Base-by-base conservation (phyloP, 2,888 invertebrate species). In the Tortricodes alternella region DNA sequence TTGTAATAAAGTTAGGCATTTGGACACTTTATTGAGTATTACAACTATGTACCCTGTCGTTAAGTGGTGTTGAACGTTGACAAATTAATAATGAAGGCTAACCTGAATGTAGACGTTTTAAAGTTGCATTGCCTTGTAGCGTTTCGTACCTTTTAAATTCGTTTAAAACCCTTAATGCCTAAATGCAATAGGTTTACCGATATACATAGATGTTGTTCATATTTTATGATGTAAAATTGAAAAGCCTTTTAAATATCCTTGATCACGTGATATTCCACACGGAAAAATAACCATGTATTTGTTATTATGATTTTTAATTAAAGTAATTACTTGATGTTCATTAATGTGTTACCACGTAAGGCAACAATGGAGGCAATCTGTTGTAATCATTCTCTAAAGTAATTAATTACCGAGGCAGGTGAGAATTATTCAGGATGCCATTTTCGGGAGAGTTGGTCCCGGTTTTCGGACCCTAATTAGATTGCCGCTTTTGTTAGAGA, bases 361-460 rank as follows among this genome's bases (percentile, higher is more conserved):
- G 21, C 43, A 56, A 37, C 43, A 56, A 32, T 29, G 49, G 49
- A 24, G 44, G 50, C 56, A 56, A 56, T 56, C 43, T 56, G 49
- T 56, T 56, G 56, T 56, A 50, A 56, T 56, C 56, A 56, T 56
- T 56, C 50, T 50, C 37, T 50, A 56, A 56, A 16, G 44, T 56
- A 50, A 56, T 58, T 58, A 49, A 58, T 58, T 58, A 58, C 27
- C 8, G 35, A 13, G 29, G 43, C 53, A 53, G 53, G 53, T 58
- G 58, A 53, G 53, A 58, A 58, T 53, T 58, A 58, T 58, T 58
- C 41, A 53, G 53, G 43, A 13, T 46, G 43, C 48, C 46, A 53
- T 53, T 58, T 58, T 46, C 44, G 23, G 49, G 27, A 48, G 16
- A 48, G 39, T 32, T 23, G 50, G 46, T 53, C 18, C 37, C 44